Evolutionary conservation across 37 sponge, comb jelly and placozoan species (phyloP).

Genomic region (Aphrocallistes beatrix): DNA sequence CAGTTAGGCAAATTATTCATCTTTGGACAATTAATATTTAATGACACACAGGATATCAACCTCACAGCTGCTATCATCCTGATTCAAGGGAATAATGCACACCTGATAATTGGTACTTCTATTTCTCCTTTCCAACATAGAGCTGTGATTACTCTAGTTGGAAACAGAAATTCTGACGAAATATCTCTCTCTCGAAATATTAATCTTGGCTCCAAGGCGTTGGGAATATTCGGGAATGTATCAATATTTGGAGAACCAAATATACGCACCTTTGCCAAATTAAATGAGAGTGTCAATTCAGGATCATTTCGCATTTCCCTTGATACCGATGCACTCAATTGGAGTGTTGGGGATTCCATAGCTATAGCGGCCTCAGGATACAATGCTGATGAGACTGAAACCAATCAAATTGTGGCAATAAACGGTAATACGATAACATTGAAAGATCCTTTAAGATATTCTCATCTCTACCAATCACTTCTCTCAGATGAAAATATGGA

Average conservation of each 20-base stretch:
- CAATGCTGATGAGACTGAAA: slow-evolving; percentile 46
- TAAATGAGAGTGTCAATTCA: slow-evolving; percentile 22
- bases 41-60: slow-evolving; percentile 55
- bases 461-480: slow-evolving; percentile 29
- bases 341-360: slow-evolving; percentile 53
- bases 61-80: slow-evolving; percentile 56
- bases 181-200: slow-evolving; percentile 29
- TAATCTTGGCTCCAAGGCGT: slow-evolving; percentile 63
- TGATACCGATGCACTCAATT: slow-evolving; percentile 24
- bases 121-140: slow-evolving; percentile 33
- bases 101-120: slow-evolving; percentile 38
- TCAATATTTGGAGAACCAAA: slow-evolving; percentile 37
- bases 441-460: slow-evolving; percentile 30
- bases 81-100: slow-evolving; percentile 42
- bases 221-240: slow-evolving; percentile 77
- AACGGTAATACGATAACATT: slow-evolving; percentile 27
- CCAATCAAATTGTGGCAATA: slow-evolving; percentile 29
- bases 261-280: slow-evolving; percentile 33
- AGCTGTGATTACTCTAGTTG: slow-evolving; percentile 50
- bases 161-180: slow-evolving; percentile 24
- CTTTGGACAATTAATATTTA: slow-evolving; percentile 50
- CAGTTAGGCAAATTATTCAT: slow-evolving; percentile 35
- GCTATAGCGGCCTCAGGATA: slow-evolving; percentile 65
- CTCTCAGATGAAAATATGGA: neutral
- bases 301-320: slow-evolving; percentile 25